Conservation (phyloP, 2,888 invertebrate species). For the Cryptophagus acutangulus region DNA sequence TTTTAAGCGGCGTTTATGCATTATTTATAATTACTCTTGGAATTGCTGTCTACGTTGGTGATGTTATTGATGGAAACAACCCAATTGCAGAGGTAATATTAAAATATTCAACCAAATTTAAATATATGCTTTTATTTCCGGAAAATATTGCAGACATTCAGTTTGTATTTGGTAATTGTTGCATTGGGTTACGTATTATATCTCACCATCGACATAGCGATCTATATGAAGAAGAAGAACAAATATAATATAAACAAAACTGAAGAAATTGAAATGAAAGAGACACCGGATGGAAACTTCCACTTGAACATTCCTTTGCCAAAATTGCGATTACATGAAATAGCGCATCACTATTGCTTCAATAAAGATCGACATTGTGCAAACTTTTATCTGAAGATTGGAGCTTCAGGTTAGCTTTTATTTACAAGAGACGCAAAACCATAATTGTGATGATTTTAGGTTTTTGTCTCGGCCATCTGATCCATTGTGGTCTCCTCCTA, state of each 20-base stretch:
- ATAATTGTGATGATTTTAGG: too few relatives aligned
- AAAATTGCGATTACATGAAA: constrained; percentile 39
- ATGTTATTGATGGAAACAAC: constrained; percentile 50
- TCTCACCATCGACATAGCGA: constrained; percentile 58
- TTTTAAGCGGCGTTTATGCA: constrained; percentile 64
- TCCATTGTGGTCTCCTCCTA: constrained; percentile 66
- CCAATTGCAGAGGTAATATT: constrained; percentile 54
- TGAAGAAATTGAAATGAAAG: constrained; percentile 32
- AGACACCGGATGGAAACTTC: constrained; percentile 33
- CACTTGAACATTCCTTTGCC: constrained; percentile 46
- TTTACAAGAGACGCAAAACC: too few relatives aligned
- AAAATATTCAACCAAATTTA: too few relatives aligned
- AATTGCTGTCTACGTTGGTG: constrained; percentile 59
- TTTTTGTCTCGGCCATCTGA: constrained; percentile 73
- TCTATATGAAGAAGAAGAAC: constrained; percentile 52
- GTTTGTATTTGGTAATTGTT: constrained; percentile 54
- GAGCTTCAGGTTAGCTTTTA: constrained; percentile 59
- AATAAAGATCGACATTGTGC: constrained; percentile 65
- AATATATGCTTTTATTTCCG: too few relatives aligned
- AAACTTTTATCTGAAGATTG: constrained; percentile 69
- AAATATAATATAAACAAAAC: constrained; percentile 35
- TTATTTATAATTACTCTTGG: constrained; percentile 64
- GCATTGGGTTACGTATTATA: constrained; percentile 60
- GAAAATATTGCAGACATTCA: constrained; percentile 54
- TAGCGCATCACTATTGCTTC: constrained; percentile 60